Evolutionary conservation across 2,888 invertebrate genomes (phyloP), one percentile per base, ranked within the genome.

Genomic region (Ptilodon capucinus): DNA sequence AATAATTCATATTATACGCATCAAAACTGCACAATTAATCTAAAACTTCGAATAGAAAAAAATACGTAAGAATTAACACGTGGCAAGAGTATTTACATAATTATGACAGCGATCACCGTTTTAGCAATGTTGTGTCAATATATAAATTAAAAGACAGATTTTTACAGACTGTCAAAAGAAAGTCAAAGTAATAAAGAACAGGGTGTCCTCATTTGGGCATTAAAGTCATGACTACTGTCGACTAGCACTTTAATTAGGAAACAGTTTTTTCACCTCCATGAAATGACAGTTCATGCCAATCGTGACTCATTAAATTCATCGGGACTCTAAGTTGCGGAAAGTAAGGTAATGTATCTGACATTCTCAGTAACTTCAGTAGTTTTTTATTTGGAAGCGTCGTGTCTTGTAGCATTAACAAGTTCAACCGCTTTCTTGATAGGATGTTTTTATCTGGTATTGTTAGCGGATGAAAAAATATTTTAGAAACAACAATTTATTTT

Each of bases 331-430:
- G 52, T 50, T 35, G 53, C 50, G 52, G 55, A 53, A 76, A 71
- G 75, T 71, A 71, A 73, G 74, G 58, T 79, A 83, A 84, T 82
- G 79, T 65, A 63, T 78, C 74, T 78, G 81, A 74, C 81, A 82
- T 85, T 84, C 73, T 60, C 59, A 54, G 67, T 63, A 68, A 50
- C 43, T 41, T 42, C 34, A 34, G 41, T 42, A 30, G 40, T 36
- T 35, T 11, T 35, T 35, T n/a, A n/a, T n/a, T 35, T 17, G 7
- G 34, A 8, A 13, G 6, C 16, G 13, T 23, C 23, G 23, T 6
- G 23, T 23, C 23, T 23, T 16, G 30, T n/a, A 11, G 7, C 34
- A 7, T 16, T 14, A 11, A 18, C 35, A 17, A 16, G 17, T 8
- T 34, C n/a, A 7, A 17, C 17, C 4, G 16, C 35, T 35, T 35